Conservation (phyloP, 1,140 invertebrate species). For the Leptopilina clavipes region DNA sequence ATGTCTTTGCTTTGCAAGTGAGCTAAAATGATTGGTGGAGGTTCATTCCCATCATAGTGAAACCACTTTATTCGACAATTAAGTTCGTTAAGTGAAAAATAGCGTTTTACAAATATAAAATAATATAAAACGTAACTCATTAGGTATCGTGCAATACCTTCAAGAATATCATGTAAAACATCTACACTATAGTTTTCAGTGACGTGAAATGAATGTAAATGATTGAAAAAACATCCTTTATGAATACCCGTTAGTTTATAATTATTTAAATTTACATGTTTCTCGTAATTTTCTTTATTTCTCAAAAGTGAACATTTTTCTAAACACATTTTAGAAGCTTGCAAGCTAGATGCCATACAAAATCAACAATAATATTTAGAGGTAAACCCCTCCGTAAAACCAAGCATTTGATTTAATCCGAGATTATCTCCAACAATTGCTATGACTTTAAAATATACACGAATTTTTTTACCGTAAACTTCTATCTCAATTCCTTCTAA, state of each 20-base stretch:
- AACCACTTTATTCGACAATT: slow-evolving; percentile 44
- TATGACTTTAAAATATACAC: slow-evolving; percentile 48
- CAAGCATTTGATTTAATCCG: slow-evolving; percentile 46
- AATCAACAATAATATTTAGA: slow-evolving; percentile 47
- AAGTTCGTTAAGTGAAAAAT: slow-evolving; percentile 41
- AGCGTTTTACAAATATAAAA: slow-evolving; percentile 37
- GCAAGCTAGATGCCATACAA: slow-evolving; percentile 41
- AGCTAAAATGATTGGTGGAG: slow-evolving; percentile 11
- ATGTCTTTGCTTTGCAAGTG: slow-evolving; percentile 35
- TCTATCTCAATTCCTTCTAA: slow-evolving; percentile 40
- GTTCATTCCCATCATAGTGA: slow-evolving; percentile 38
- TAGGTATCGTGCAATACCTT: slow-evolving; percentile 47
- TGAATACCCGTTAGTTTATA: slow-evolving; percentile 38
- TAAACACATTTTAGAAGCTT: slow-evolving; percentile 40
- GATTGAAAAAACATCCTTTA: slow-evolving; percentile 19
- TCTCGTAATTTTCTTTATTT: slow-evolving; percentile 36
- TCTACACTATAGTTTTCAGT: slow-evolving; percentile 46
- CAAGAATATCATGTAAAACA: slow-evolving; percentile 49
- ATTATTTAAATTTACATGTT: slow-evolving; percentile 23
- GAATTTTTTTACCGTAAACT: slow-evolving; percentile 31
- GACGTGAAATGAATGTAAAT: slow-evolving; percentile 46
- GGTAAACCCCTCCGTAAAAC: slow-evolving; percentile 47
- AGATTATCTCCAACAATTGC: slow-evolving; percentile 51
- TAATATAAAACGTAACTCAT: slow-evolving; percentile 36
- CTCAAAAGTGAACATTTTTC: slow-evolving; percentile 39